Evolutionary conservation across 23 tunicate species (phyloP), one percentile per base, ranked within the genome.

Genomic region (Phallusia fumigata): DNA sequence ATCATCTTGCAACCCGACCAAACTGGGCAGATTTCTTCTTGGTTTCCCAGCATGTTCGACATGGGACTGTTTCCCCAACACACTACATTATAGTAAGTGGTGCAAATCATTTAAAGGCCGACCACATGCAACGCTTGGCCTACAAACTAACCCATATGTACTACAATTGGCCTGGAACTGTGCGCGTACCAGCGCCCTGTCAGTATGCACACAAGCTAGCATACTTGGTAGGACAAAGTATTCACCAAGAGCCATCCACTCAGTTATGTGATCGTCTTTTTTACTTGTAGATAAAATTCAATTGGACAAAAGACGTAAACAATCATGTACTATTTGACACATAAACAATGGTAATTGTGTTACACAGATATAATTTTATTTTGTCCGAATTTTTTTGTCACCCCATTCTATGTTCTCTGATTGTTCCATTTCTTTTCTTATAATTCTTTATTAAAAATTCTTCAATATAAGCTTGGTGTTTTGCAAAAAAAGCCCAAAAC

Each of bases 101-200:
- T 52, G 77, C 73, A 26, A 74, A 82, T n/a, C 65, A 91, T 36
- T 64, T 96, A 69, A 86, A 91, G 76, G 84, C 99, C n/a, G 99
- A 96, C 45, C 96, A 91, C 80, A 77, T 96, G 79, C 99, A 96
- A 52, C 33, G 87, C 22, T 32, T 96, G 76, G 90, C 97, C 6
- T 96, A 96, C 90, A 96, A 96, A 82, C 83, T 96, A 26, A 96
- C 99, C 11, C 90, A 91, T 76, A 87, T 96, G 93, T 96, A 96
- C 64, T 96, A 87, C 88, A 96, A 96, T 82, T 96, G 99, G 99
- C 99, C 99, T 30, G 99, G 99, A n/a, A 96, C 99, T 15, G 92
- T 96, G 18, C 81, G 99, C 30, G 99, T 96, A 22, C 99, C 99
- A 22, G 99, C 99, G 15, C 99, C 99, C 3, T 96, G 99, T 73